These are phyloP conservation scores for Monarcha castaneiventris DNA, from an alignment of 2,113 vertebrate genomes.

Conservation along the genomic window DNA sequence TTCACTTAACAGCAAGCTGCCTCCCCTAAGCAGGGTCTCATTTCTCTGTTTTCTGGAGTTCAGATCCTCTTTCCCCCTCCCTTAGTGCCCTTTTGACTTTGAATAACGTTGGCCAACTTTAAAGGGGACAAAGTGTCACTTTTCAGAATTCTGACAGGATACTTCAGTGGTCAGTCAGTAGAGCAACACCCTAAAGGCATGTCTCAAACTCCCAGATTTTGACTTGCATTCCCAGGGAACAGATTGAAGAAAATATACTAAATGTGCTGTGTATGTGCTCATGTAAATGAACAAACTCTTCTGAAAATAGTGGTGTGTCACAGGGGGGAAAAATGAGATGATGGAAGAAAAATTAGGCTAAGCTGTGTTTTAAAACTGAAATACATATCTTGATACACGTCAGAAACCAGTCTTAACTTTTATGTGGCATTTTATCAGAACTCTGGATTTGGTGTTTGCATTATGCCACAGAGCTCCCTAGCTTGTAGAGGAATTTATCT, in stretches of 20 bases:
- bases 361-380: not conserved
- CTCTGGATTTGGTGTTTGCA: not conserved
- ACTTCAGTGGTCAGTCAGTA: not conserved
- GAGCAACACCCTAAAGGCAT: not conserved
- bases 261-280: not conserved
- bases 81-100: not conserved
- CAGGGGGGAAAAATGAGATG: fast-evolving
- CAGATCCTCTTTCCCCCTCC: not conserved
- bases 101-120: not conserved
- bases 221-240: not conserved
- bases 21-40: not conserved
- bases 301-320: not conserved
- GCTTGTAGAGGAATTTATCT: conserved; percentile 40
- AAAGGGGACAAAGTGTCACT: not conserved
- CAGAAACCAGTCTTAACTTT: conserved; percentile 12
- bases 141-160: not conserved
- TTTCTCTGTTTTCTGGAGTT: not conserved
- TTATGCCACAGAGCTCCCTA: conserved; percentile 16
- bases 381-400: not conserved
- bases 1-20: not conserved
- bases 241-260: not conserved
- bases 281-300: not conserved
- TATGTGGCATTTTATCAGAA: not conserved
- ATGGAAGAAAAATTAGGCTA: not conserved
- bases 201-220: not conserved